Evolutionary conservation across 2,113 vertebrate genomes (phyloP).

Genomic region (Fulica atra): DNA sequence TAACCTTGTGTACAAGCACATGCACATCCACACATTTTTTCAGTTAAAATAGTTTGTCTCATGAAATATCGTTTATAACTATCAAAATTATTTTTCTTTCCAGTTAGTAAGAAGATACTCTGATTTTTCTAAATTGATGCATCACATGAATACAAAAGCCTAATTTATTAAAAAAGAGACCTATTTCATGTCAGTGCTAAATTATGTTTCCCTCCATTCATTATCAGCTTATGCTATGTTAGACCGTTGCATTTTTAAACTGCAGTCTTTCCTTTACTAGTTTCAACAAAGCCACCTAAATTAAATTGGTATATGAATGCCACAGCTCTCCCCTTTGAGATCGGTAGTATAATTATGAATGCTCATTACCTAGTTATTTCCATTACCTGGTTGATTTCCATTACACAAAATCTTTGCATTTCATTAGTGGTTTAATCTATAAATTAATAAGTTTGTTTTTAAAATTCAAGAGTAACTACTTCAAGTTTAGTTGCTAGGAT

Average conservation of each 20-base stretch:
- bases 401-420: not conserved
- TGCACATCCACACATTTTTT: not conserved
- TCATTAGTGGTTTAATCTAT: not conserved
- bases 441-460: not conserved
- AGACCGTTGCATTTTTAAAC: not conserved
- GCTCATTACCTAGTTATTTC: not conserved
- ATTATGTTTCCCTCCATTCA: not conserved
- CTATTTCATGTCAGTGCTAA: not conserved
- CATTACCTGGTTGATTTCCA: not conserved
- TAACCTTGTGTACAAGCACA: not conserved
- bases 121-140: not conserved
- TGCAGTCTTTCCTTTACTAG: not conserved
- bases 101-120: not conserved
- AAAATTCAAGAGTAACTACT: not conserved
- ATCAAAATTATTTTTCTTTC: not conserved
- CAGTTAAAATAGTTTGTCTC: not conserved
- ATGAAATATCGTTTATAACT: not conserved
- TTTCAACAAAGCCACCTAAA: not conserved
- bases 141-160: not conserved
- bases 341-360: not conserved
- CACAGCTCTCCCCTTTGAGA: not conserved
- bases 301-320: not conserved
- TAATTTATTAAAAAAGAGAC: not conserved
- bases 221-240: not conserved
- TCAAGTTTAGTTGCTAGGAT: not conserved